phyloP scores from a whole-genome alignment of 2,113 vertebrate species.

The Chelonoidis abingdonii region DNA sequence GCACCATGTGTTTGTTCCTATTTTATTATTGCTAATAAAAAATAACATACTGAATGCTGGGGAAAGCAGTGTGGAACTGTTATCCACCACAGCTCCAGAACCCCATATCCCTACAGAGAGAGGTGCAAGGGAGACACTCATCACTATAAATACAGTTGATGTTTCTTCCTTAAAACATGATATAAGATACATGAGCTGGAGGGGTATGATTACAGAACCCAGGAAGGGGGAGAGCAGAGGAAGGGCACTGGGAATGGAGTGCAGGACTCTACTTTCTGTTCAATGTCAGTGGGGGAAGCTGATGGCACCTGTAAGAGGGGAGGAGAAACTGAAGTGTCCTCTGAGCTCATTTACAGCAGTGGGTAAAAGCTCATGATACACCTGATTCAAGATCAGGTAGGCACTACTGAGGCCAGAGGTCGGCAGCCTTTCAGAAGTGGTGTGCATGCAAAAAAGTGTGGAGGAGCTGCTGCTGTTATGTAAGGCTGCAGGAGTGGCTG shows the following conservation, averaged over 20 bases:
- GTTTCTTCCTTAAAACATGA: too few species aligned
- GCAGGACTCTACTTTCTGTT: background rate
- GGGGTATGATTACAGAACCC: background rate
- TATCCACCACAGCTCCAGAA: background rate
- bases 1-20: background rate
- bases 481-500: background rate
- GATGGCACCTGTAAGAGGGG: too few species aligned
- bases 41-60: fast-evolving
- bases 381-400: background rate
- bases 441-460: background rate
- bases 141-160: too few species aligned
- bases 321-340: background rate
- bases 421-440: too few species aligned
- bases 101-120: too few species aligned
- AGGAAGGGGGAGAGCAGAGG: background rate
- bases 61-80: background rate
- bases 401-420: background rate
- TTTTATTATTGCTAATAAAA: background rate
- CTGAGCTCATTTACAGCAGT: background rate
- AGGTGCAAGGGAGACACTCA: too few species aligned
- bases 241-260: background rate
- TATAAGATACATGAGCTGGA: background rate
- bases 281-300: too few species aligned
- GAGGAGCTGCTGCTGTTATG: background rate
- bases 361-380: background rate